Evolutionary conservation across 2,113 vertebrate genomes (phyloP), one percentile per base, ranked within the genome.

Genomic region (Egretta garzetta): DNA sequence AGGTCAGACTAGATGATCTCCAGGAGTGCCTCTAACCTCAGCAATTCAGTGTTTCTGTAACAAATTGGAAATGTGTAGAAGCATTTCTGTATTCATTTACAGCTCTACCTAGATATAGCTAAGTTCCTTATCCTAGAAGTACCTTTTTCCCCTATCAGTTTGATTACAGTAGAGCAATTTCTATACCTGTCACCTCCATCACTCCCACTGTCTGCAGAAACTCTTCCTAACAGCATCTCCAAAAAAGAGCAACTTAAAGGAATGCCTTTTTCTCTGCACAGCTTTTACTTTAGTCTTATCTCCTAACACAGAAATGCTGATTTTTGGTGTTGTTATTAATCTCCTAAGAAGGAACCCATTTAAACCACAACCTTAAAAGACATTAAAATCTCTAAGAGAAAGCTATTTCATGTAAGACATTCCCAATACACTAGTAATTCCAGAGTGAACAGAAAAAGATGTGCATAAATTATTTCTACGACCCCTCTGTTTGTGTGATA

Each of bases 1-100:
- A 75, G 3, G 18, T 8, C 63, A 14, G 27, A 77, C 10, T 26
- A 45, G 5, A 37, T 0, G 0, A 50, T 19, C 17, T 41, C 22
- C 18, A 22, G 2, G 45, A 71, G 12, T 20, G 12, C 19, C 41
- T 74, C 18, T 10, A 60, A 15, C 10, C 23, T 60, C 33, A 82
- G 19, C 9, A 55, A 10, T 28, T 35, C 26, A 20, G 4, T 14
- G 26, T 23, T 77, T 43, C 39, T 62, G 4, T 33, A 70, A 53
- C 11, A 80, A 71, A n/a, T 8, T 0, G 1, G 9, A 80, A 74
- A 86, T 18, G 63, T 0, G 2, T 23, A 45, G 32, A 63, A 37
- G 5, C 14, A 59, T 35, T 83, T 83, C 58, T 71, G 26, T 41
- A 39, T n/a, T 71, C 1, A 32, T 59, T 80, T 71, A 79, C 6